A percentile compares a stretch with the other conserved stretches of the same genome.
Evolutionary conservation across 2,113 vertebrate species (phyloP).

Genomic region (Pseudonaja textilis): DNA sequence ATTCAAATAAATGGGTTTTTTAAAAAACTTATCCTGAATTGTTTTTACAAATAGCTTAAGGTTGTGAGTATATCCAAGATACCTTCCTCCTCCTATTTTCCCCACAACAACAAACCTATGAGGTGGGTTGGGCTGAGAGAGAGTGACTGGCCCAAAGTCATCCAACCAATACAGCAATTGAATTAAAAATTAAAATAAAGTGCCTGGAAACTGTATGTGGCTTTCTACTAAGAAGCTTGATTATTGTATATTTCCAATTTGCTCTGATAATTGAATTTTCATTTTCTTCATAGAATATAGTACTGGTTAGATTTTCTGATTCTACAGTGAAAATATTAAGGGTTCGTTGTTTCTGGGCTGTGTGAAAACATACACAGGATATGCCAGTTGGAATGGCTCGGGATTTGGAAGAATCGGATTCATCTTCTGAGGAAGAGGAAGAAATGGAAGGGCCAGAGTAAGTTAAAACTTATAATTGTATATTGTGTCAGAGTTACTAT

Average conservation of each 20-base stretch:
- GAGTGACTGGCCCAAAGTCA: not conserved
- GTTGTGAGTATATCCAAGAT: not conserved
- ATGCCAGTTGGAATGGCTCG: slow-evolving; percentile 84
- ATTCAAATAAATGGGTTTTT: not conserved
- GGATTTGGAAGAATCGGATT: slow-evolving; percentile 79
- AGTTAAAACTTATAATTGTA: slow-evolving; percentile 48
- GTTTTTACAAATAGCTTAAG: not conserved
- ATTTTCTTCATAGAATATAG: slow-evolving; percentile 50
- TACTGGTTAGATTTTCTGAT: slow-evolving; percentile 47
- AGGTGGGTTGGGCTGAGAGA: not conserved
- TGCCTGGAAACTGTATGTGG: not conserved
- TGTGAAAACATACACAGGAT: slow-evolving; percentile 69
- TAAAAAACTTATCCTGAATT: not conserved
- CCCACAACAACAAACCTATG: not conserved
- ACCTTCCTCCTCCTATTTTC: not conserved
- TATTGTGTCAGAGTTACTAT: no score
- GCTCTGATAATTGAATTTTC: not conserved
- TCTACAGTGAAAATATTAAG: slow-evolving; percentile 42
- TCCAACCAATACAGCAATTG: not conserved
- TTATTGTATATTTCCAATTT: not conserved
- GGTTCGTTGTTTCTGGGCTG: slow-evolving; percentile 51
- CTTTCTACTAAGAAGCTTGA: not conserved
- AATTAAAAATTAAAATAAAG: not conserved
- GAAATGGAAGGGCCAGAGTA: slow-evolving; percentile 73
- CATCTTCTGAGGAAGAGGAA: slow-evolving; percentile 80